These are phyloP conservation scores for Cydia amplana DNA, from an alignment of 1,140 invertebrate genomes.

Conservation along the genomic window DNA sequence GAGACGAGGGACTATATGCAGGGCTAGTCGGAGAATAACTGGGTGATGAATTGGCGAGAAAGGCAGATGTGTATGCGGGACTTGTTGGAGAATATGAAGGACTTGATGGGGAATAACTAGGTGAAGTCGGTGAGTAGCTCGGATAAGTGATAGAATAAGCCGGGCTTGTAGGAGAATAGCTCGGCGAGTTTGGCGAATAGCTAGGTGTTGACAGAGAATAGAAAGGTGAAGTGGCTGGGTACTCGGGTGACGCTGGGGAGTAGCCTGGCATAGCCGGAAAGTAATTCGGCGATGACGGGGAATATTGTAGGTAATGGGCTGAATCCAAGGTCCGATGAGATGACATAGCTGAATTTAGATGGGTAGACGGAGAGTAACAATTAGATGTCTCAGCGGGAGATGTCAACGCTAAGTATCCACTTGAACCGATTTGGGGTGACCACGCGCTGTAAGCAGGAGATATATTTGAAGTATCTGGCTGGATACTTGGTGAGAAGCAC, in stretches of 20 bases:
- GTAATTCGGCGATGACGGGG: constrained; percentile 85
- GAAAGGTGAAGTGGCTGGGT: constrained; percentile 87
- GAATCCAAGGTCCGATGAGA: constrained; percentile 89
- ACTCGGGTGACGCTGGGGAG: constrained; percentile 87
- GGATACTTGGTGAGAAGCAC: constrained; percentile 96
- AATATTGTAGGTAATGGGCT: constrained; percentile 87
- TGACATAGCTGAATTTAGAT: constrained; percentile 85
- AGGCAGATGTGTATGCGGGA: constrained; percentile 85
- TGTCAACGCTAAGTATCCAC: constrained; percentile 87
- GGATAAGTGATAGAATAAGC: constrained; percentile 87
- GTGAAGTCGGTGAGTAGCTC: constrained; percentile 85
- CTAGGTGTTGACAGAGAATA: constrained; percentile 89
- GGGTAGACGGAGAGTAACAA: constrained; percentile 91
- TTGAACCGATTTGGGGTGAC: constrained; percentile 77
- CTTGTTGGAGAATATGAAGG: constrained; percentile 89
- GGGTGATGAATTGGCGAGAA: constrained; percentile 86
- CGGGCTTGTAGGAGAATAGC: constrained; percentile 87
- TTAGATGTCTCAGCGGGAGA: constrained; percentile 87
- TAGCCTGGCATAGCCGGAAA: constrained; percentile 88
- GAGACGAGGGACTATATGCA: constrained; percentile 89
- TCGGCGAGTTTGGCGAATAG: constrained; percentile 89
- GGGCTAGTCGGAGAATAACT: constrained; percentile 89
- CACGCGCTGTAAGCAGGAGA: constrained; percentile 89
- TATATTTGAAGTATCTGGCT: constrained; percentile 87
- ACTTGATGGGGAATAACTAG: constrained; percentile 86